Percentiles rank a stretch among this genome's conserved stretches.
These are phyloP conservation scores for Cabera pusaria DNA, from an alignment of 2,888 invertebrate species.

Conservation along the genomic window DNA sequence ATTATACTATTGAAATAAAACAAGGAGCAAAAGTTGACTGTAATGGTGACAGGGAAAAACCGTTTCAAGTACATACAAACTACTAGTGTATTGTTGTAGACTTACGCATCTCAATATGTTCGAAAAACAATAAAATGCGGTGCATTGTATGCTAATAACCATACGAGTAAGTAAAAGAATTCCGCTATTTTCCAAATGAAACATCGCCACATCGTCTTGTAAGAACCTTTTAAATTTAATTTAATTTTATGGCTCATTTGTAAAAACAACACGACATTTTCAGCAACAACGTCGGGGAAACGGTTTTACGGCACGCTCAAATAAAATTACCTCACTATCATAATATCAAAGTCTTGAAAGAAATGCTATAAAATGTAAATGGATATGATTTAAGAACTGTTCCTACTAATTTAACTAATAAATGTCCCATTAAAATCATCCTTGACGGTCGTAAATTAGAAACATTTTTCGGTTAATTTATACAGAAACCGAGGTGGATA, in stretches of 20 bases:
- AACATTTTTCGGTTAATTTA: constrained; percentile 24
- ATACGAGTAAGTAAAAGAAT: constrained; percentile 10
- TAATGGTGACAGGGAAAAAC: constrained; percentile 8
- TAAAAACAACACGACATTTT: neutral
- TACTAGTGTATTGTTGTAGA: no score
- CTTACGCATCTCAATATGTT: constrained; percentile 16
- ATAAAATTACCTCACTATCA: constrained; percentile 9
- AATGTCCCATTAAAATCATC: constrained; percentile 32
- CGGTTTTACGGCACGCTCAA: neutral
- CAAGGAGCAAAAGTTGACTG: no score
- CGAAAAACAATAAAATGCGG: constrained; percentile 17
- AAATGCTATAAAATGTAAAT: constrained; percentile 26
- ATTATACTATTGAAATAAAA: no score
- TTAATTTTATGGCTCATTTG: neutral
- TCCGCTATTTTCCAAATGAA: neutral
- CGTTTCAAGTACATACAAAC: no score
- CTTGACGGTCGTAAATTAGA: constrained; percentile 30
- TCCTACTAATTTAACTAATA: constrained; percentile 31
- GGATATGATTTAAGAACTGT: constrained; percentile 30
- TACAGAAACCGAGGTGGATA: constrained; percentile 32
- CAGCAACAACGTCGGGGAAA: neutral
- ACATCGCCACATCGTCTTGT: neutral
- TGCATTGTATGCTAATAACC: constrained; percentile 30
- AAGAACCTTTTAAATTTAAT: constrained; percentile 1
- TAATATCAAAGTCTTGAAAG: constrained; percentile 11